Evolutionary conservation across 2,888 invertebrate genomes (phyloP), one percentile per base, ranked within the genome.

Genomic region (Tuberolachnus salignus): DNA sequence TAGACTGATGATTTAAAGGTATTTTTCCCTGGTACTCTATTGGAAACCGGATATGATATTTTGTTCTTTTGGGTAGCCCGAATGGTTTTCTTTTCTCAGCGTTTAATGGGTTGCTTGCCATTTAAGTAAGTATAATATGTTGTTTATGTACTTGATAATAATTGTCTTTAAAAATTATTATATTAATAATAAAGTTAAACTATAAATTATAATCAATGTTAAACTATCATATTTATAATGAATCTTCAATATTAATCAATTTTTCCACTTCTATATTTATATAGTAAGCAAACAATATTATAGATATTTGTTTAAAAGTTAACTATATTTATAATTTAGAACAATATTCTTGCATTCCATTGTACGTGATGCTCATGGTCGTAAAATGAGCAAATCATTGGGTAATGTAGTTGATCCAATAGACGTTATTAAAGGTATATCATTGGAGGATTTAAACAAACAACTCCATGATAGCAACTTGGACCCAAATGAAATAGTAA

Each of bases 11-110:
- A 92, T 80, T 85, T 96, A 82, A 85, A 92, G 85, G 90, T 91
- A 0, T 96, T 95, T 87, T 99, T 97, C 87, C 99, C 99, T 0
- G 93, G 95, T 0, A 90, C 92, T 0, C 86, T 99, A 63, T 87
- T 99, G 83, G 99, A 99, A 87, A 98, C 98, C 0, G 98, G 99
- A 0, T 96, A 98, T 85, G 99, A 95, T 84, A 99, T 99, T 84
- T 86, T 99, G 66, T 99, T 99, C 89, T 99, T 99, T 88, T 99
- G 99, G 99, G 99, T 99, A 6, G 98, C 98, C 0, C 89, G 98
- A 81, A 99, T 99, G 99, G 98, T 98, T 0, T 98, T 99, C 91
- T 91, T 99, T 83, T 96, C 97, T 0, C 92, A 93, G 83, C 91
- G 94, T 83, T 87, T 99, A n/a, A 87, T 95, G 75, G 95, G 94